Evolutionary conservation across 1,140 invertebrate species (phyloP), one percentile per base, ranked within the genome.

Genomic region (Drosophila ohnishii): DNA sequence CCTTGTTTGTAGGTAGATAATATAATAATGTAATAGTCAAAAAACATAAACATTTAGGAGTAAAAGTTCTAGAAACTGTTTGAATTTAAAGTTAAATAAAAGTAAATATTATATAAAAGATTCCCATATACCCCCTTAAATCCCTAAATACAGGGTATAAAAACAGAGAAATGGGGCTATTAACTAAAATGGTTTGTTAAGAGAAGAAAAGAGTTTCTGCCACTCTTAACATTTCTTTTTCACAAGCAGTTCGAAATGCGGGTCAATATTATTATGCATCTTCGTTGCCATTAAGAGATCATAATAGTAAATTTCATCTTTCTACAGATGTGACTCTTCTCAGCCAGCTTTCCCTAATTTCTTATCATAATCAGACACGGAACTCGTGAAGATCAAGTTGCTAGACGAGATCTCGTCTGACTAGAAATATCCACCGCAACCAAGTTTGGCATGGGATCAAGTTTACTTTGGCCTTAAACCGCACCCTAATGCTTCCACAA

Each of bases 221-320:
- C 1, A 60, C 62, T 28, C 32, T 60, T 60, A 28, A 42, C 70
- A 13, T 59, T 50, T 25, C 35, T 50, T 50, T 19, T 35, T 13
- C 58, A 70, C 35, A 71, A 50, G 11, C 10, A 37, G 13, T 6
- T 10, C 3, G 11, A 37, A 62, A 53, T 53, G 28, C 32, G n/a
- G 60, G 60, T 62, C 28, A 62, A 62, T 50, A 62, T 37, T 50
- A 62, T 37, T 55, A 62, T 62, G 34, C 60, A 51, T 37, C 34
- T 56, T 9, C 19, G 19, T n/a, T 7, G 34, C 53, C 53, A 56
- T 56, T 39, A 56, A 39, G 14, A 56, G 53, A 56, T 39, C 53
- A 56, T 56, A 56, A 56, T 16, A 39, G 34, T 56, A 56, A 22
- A 37, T 56, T 5, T 22, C 32, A 53, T 14, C 16, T 53, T 35